Percentiles rank a stretch among this genome's conserved stretches.
phyloP scores from a whole-genome alignment of 1,140 invertebrate genomes.

The Lysiphlebus fabarum region DNA sequence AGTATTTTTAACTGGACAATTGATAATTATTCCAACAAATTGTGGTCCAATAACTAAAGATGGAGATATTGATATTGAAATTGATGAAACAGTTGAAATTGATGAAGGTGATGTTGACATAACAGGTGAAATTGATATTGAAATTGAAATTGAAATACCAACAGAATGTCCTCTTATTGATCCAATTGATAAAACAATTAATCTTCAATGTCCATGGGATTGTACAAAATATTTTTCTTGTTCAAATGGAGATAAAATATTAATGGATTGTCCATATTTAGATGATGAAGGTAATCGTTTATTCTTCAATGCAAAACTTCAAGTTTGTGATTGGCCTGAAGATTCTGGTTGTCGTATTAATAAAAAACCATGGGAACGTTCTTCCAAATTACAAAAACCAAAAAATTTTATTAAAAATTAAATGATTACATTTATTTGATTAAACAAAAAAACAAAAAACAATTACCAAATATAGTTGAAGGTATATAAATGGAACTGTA shows the following conservation, averaged over 20 bases:
- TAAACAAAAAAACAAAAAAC: no score
- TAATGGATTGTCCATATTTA: slow-evolving; percentile 48
- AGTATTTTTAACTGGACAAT: no score
- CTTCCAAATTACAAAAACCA: not conserved
- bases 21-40: no score
- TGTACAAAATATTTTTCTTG: slow-evolving; percentile 59
- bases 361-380: not conserved
- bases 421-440: no score
- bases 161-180: slow-evolving; percentile 26
- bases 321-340: slow-evolving; percentile 44
- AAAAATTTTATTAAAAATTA: not conserved
- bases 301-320: slow-evolving; percentile 54
- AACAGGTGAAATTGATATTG: no score
- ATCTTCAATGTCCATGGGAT: slow-evolving; percentile 50
- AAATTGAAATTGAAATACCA: slow-evolving; percentile 4
- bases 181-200: slow-evolving; percentile 27
- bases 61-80: no score
- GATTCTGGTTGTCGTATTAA: slow-evolving; percentile 18
- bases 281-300: slow-evolving; percentile 30
- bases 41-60: no score
- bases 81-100: no score
- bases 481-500: no score
- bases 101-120: not conserved
- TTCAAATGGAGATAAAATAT: slow-evolving; percentile 49
- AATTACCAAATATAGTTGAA: no score